Base-by-base conservation (phyloP, 2,113 vertebrate genomes). In the Indicator indicator region DNA sequence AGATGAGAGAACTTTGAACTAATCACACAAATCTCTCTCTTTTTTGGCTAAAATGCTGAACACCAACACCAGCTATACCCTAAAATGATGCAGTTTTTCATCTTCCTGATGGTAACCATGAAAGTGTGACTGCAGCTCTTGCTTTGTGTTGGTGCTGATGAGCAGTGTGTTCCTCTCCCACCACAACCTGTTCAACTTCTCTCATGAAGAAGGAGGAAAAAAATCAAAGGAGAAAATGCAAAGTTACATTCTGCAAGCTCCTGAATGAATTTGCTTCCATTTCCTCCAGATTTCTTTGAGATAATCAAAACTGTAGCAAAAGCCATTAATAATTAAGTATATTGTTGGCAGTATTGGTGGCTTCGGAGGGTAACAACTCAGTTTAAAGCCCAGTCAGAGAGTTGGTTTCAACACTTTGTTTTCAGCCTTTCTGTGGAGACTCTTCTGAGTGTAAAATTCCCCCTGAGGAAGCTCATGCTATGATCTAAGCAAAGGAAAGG, bases 381-480 rank as follows among this genome's bases (percentile, higher is more conserved):
- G 59, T 16, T 59, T 21, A 40, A 80, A 88, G 55, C 24, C 21
- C 48, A 21, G 27, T 16, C 85, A 3, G 6, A 68, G 85, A 71
- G 58, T 62, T 86, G 86, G 38, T 23, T 88, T 54, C 63, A 86
- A 56, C 27, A 23, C 27, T 94, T 68, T 73, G 55, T 63, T 83
- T 88, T 54, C 92, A 88, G 58, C 67, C 75, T 74, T 86, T 67
- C 59, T 27, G 40, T 32, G 79, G 54, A 93, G 85, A 78, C 50
- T 40, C 48, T 81, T 60, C 73, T 3, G 65, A 88, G 76, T 83
- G 80, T 42, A 58, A 82, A 78, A 44, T 16, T 44, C 42, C 54
- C 89, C 83, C 58, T 9, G 40, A 92, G 92, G 92, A 95, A 82
- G 59, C 76, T 86, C 93, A 9, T 14, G 76, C 93, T 83, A 24